A percentile compares a stretch with the other conserved stretches of the same genome.
These are phyloP conservation scores for Apis dorsata DNA, from an alignment of 1,140 invertebrate species.

Conservation along the genomic window DNA sequence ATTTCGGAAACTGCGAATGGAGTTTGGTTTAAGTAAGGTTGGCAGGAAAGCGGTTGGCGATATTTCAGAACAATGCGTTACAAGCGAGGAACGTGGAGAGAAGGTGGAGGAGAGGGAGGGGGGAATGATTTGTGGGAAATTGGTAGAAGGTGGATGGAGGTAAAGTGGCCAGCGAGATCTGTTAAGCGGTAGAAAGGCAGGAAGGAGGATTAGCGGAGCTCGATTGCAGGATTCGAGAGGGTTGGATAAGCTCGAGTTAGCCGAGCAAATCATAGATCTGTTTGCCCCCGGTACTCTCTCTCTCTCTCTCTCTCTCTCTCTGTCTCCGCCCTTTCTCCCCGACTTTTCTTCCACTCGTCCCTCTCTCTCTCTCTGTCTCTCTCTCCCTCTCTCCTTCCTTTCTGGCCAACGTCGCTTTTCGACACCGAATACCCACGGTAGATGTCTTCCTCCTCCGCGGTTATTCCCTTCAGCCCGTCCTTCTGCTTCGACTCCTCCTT, in stretches of 20 bases:
- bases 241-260: conserved; percentile 60
- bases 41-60: conserved; percentile 11
- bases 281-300: conserved; percentile 15
- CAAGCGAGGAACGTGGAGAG: not conserved
- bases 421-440: conserved; percentile 75
- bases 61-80: conserved; percentile 39
- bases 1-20: too few relatives aligned
- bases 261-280: conserved; percentile 60
- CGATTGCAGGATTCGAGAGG: conserved; percentile 56
- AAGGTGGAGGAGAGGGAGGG: not conserved
- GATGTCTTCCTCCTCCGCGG: conserved; percentile 76
- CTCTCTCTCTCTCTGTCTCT: too few relatives aligned
- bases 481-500: conserved; percentile 74
- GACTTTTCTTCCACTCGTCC: not conserved
- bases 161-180: conserved; percentile 44
- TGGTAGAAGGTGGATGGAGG: not conserved
- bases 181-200: conserved; percentile 24
- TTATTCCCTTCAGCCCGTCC: conserved; percentile 62
- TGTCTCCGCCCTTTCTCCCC: conserved; percentile 5
- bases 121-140: conserved; percentile 31
- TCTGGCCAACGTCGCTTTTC: not conserved
- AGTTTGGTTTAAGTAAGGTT: conserved; percentile 18
- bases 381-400: not conserved
- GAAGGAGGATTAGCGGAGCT: conserved; percentile 57
- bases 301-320: too few relatives aligned